Conservation (phyloP, 1,140 invertebrate genomes). For the Melanaphis sacchari region DNA sequence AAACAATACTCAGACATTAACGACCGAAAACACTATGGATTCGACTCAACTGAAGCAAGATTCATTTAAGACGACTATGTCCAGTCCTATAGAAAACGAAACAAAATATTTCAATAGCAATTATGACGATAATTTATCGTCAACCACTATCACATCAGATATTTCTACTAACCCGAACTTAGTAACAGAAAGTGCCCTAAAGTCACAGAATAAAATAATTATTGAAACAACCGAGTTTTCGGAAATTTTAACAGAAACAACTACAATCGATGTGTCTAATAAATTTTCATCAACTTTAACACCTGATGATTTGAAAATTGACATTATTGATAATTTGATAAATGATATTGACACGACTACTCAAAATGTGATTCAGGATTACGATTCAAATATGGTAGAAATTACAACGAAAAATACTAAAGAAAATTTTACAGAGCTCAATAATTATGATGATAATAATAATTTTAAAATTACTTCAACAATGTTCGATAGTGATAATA, state of each 20-base stretch:
- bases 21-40: not conserved
- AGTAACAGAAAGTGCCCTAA: not conserved
- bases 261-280: not conserved
- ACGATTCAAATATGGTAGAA: slow-evolving; percentile 8
- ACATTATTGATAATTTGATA: not conserved
- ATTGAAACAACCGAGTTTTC: not conserved
- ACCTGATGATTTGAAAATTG: not conserved
- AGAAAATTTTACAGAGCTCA: not conserved
- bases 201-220: not conserved
- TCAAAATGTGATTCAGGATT: not conserved
- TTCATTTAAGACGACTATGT: not conserved
- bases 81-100: not conserved
- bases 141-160: too few species aligned
- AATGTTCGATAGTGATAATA: not conserved
- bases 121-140: not conserved
- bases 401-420: not conserved
- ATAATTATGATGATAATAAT: not conserved
- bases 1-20: not conserved
- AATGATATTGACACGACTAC: not conserved
- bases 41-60: not conserved
- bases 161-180: not conserved
- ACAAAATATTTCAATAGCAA: not conserved
- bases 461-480: not conserved
- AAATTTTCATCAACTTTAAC: not conserved
- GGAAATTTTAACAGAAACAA: not conserved